A percentile compares a stretch with the other conserved stretches of the same genome.
phyloP scores from a whole-genome alignment of 2,888 invertebrate genomes.

The Diaperis boleti region DNA sequence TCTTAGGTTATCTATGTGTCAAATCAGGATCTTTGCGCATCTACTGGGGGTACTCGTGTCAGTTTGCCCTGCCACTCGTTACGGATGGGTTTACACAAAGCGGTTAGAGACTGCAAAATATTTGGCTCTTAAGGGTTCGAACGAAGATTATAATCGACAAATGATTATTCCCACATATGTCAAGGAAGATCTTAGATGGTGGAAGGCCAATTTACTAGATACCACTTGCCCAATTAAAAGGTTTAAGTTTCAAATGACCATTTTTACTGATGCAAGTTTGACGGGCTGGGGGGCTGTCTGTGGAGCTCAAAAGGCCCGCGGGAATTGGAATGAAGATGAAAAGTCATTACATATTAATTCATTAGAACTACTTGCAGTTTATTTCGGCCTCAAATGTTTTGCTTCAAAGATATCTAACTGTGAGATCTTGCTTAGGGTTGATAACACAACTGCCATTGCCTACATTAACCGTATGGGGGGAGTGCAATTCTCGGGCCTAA shows the following conservation, averaged over 20 bases:
- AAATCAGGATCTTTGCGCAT: not conserved
- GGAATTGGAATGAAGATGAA: constrained; percentile 46
- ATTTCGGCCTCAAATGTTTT: constrained; percentile 40
- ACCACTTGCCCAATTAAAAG: not conserved
- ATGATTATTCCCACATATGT: not conserved
- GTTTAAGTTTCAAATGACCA: no score
- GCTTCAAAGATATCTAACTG: constrained; percentile 17
- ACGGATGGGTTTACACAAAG: constrained; percentile 35
- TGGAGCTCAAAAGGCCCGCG: constrained; percentile 37
- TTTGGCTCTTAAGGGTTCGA: constrained; percentile 6
- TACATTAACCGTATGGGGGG: constrained; percentile 9
- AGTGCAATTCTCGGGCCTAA: not conserved
- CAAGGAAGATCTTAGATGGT: not conserved
- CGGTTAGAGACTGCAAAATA: constrained; percentile 14
- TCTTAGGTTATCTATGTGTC: no score
- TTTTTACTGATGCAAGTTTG: no score
- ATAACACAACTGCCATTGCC: constrained; percentile 26
- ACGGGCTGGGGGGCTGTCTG: no score
- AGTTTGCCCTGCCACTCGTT: constrained; percentile 37
- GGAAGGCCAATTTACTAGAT: not conserved
- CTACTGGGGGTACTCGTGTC: not conserved
- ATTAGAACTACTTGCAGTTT: constrained; percentile 32
- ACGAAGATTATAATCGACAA: not conserved
- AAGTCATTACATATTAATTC: constrained; percentile 43
- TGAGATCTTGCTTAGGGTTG: constrained; percentile 40